Base-by-base conservation (phyloP, 2,113 vertebrate species). In the Perca flavescens region DNA sequence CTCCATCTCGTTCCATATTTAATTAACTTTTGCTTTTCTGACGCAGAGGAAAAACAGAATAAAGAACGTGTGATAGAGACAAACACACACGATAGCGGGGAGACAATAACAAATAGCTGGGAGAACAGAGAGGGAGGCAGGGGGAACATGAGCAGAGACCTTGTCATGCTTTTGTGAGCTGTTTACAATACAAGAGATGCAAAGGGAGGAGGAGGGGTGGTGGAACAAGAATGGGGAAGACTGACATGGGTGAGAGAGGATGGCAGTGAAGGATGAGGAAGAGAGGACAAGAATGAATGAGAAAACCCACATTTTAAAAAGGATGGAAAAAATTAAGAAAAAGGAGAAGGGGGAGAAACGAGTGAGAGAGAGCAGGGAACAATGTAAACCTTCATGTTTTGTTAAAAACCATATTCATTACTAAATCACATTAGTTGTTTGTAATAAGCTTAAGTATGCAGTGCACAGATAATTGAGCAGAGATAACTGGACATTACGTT, bases 1-100 rank as follows among this genome's bases (percentile, higher is more conserved):
- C 96, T 98, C 96, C 95, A 96, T 97, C 96, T 98, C 96, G 96
- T 97, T 98, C 97, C 97, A 97, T 98, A 99, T 99, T 99, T 99
- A 99, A 99, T 99, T 99, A 99, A 97, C 97, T 98, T 99, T 97
- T 96, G 94, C 96, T 97, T 97, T 98, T 97, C 96, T 98, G 91
- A 94, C 82, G 85, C 86, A 86, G 91, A 92, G 92, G 86, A 90
- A 92, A 94, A 93, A 82, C 71, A 81, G 87, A 92, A 91, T 82
- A 92, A 93, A 93, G 89, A 91, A 87, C 66, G 88, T 77, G 83
- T 89, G 89, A 94, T 93, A 88, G 93, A 94, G 92, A 94, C 92
- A 94, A 97, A 97, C 96, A 97, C 94, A 94, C 93, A 78, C 74
- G 95, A 97, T 96, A 96, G 95, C 91, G 91, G 84, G 95, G 93